Evolutionary conservation across 2,888 invertebrate genomes (phyloP).

Genomic region (Ryuthela nishihirai): DNA sequence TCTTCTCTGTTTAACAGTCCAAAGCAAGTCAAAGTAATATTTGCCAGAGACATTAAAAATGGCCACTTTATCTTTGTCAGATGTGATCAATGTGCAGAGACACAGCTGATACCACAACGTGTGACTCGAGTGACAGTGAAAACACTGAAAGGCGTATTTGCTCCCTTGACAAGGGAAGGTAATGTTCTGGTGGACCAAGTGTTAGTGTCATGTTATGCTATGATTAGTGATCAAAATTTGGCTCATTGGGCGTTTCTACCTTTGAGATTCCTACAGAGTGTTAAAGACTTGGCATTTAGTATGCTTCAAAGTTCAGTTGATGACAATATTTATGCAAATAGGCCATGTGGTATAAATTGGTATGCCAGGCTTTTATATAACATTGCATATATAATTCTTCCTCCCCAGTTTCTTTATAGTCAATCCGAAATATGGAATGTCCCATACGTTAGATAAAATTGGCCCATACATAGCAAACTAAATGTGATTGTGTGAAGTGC

Average conservation of each 20-base stretch:
- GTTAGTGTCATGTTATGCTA: constrained; percentile 88
- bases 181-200: constrained; percentile 85
- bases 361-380: constrained; percentile 7
- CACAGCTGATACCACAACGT: not conserved
- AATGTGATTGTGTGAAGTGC: no score
- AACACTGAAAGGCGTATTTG: constrained; percentile 69
- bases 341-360: not conserved
- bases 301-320: not conserved
- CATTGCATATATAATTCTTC: no score
- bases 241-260: constrained; percentile 87
- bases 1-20: not conserved
- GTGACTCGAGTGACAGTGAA: constrained; percentile 10
- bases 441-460: no score
- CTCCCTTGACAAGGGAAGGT: constrained; percentile 81
- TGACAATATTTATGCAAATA: not conserved
- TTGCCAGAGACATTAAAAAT: constrained; percentile 60
- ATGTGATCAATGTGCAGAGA: not conserved
- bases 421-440: no score
- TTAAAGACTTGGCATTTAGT: no score
- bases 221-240: constrained; percentile 73
- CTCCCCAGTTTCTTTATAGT: no score
- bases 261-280: constrained; percentile 61
- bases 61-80: constrained; percentile 58
- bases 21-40: constrained; percentile 45
- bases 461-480: no score